Conservation (phyloP, 1,140 invertebrate species). For the Drosophila athabasca region DNA sequence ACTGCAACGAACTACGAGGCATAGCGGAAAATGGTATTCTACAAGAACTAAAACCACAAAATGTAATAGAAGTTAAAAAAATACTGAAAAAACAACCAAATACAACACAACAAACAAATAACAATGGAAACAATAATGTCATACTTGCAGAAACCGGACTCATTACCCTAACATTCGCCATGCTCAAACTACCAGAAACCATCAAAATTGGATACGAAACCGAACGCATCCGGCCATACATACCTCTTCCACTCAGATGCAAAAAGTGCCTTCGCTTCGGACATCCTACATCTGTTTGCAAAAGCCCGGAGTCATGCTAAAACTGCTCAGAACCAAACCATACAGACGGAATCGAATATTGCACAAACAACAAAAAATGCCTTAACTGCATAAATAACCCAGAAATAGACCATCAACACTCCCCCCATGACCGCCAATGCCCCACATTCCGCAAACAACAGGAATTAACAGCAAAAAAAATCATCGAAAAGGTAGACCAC, state of each 20-base stretch:
- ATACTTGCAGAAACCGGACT: conserved; percentile 3
- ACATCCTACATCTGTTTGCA: conserved; percentile 4
- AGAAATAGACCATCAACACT: too few relatives aligned
- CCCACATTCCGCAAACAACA: too few relatives aligned
- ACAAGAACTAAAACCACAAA: conserved; percentile 8
- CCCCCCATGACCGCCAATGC: too few relatives aligned
- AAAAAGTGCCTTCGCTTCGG: conserved; percentile 1
- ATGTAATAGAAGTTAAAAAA: conserved; percentile 3
- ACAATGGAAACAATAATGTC: background rate
- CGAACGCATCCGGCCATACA: background rate
- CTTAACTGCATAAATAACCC: too few relatives aligned
- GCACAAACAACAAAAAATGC: too few relatives aligned
- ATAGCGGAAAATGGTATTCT: conserved; percentile 1
- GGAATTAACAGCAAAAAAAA: too few relatives aligned
- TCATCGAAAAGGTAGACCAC: too few relatives aligned
- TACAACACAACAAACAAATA: background rate
- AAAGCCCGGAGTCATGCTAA: background rate
- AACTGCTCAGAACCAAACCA: conserved; percentile 4
- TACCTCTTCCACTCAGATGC: background rate
- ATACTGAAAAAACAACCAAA: background rate
- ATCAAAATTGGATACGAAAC: conserved; percentile 2
- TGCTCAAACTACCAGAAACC: background rate
- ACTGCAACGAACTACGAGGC: conserved; percentile 6
- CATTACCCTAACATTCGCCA: background rate
- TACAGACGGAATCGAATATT: too few relatives aligned